A percentile compares a stretch with the other conserved stretches of the same genome.
phyloP scores from a whole-genome alignment of 2,113 vertebrate species.

The Pseudorectes ferrugineus region DNA sequence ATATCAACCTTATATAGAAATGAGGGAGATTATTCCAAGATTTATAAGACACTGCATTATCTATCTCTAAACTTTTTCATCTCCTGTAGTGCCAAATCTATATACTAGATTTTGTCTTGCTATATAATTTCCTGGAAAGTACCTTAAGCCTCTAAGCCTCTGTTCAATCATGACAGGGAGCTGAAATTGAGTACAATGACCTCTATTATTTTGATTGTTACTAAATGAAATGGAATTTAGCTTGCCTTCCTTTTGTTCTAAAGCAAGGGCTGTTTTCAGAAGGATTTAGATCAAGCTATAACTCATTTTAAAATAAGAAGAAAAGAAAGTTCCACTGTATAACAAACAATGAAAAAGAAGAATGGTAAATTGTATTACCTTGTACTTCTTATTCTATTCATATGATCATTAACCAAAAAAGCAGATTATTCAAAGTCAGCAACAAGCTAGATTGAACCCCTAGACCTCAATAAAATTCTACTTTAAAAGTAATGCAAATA shows the following conservation, averaged over 20 bases:
- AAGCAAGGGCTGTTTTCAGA: background rate
- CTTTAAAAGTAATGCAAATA: background rate
- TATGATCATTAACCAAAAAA: background rate
- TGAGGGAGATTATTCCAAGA: background rate
- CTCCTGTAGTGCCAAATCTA: background rate
- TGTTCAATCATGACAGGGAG: background rate
- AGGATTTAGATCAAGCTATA: background rate
- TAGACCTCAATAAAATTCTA: background rate
- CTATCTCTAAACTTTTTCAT: background rate
- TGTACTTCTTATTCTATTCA: background rate
- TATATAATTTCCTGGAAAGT: background rate
- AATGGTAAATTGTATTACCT: background rate
- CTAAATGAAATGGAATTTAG: conserved; percentile 12
- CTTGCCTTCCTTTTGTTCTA: background rate
- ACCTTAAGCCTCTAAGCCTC: background rate
- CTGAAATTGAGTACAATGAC: background rate
- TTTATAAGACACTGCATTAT: background rate
- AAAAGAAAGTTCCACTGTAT: background rate
- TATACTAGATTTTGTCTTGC: background rate
- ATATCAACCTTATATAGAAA: background rate
- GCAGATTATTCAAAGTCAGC: background rate
- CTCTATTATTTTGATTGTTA: conserved; percentile 12
- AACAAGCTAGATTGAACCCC: background rate
- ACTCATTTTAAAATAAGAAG: background rate
- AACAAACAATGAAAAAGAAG: background rate